Evolutionary conservation across 2,888 invertebrate species (phyloP), one percentile per base, ranked within the genome.

Genomic region (Leptinotarsa tumamoca): DNA sequence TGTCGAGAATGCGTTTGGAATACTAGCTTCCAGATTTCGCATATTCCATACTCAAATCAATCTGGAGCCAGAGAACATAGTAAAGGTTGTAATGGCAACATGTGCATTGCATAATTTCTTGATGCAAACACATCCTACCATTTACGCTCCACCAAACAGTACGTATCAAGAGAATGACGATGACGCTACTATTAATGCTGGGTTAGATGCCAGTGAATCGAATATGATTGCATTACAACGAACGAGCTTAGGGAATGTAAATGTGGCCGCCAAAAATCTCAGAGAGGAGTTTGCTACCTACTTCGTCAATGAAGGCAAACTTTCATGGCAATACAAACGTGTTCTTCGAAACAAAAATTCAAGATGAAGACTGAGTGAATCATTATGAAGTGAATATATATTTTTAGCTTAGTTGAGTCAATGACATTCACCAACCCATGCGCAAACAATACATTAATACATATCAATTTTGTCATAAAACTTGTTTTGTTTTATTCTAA

Each of bases 11-110:
- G 61, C 71, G 7, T 74, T 74, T 49, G 74, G 71, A n/a, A 71
- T 75, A 71, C 23, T 75, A 18, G 68, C 68, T 15, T 71, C 74
- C 13, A 23, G 71, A 75, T 75, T 68, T 54, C 51, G 67, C 15
- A 73, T 76, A 33, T 76, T 72, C 50, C 69, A 74, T 33, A 73
- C 73, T 23, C 23, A 43, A 49, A 76, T 76, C 27, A 76, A 69
- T 73, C 17, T 76, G 14, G 70, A 67, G 0, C 50, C 58, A 13
- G 43, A 70, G 15, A 72, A 67, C 33, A 72, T 72, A 18, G 67
- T 56, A 15, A 43, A 49, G 18, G 67, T 70, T n/a, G 72, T 75
- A 23, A 69, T 75, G 72, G 72, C 68, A 17, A 33, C 61, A 56
- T 66, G 68, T n/a, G 56, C 51, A 21, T 76, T 76, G 49, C 70